Evolutionary conservation across 2,888 invertebrate species (phyloP).

Genomic region (Dichetophora obliterata): DNA sequence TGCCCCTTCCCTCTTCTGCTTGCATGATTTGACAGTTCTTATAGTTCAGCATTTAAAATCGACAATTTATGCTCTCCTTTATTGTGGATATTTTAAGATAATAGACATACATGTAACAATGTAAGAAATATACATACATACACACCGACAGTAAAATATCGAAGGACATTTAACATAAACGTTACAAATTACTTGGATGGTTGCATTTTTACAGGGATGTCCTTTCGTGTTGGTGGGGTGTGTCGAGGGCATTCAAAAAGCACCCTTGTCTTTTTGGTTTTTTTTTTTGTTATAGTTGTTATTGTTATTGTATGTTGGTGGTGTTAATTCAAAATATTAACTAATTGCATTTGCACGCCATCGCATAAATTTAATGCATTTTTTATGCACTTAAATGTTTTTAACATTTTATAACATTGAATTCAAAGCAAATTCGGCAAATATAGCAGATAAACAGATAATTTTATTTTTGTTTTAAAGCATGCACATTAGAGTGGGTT

Average conservation of each 20-base stretch:
- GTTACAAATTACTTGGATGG: conserved; percentile 16
- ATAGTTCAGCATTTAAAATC: background rate
- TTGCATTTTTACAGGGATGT: conserved; percentile 5
- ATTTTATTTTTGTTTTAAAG: too few relatives aligned
- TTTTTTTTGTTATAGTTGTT: too few relatives aligned
- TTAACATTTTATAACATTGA: background rate
- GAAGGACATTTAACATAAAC: background rate
- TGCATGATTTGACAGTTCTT: conserved; percentile 2
- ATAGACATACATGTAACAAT: too few relatives aligned
- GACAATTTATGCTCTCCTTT: conserved; percentile 14
- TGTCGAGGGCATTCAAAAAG: too few relatives aligned
- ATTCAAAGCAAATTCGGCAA: too few relatives aligned
- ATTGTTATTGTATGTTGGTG: background rate
- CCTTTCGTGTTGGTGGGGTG: background rate
- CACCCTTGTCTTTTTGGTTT: too few relatives aligned
- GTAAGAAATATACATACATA: too few relatives aligned
- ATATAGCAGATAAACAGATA: too few relatives aligned
- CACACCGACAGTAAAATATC: too few relatives aligned
- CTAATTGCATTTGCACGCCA: conserved; percentile 34
- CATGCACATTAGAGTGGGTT: too few relatives aligned
- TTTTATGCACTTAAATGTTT: background rate
- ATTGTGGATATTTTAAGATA: background rate
- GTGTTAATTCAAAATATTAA: conserved; percentile 12
- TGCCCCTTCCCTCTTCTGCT: background rate
- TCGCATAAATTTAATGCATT: conserved; percentile 6